Evolutionary conservation across 1,140 invertebrate genomes (phyloP), one percentile per base, ranked within the genome.

Genomic region (Papilio xuthus): DNA sequence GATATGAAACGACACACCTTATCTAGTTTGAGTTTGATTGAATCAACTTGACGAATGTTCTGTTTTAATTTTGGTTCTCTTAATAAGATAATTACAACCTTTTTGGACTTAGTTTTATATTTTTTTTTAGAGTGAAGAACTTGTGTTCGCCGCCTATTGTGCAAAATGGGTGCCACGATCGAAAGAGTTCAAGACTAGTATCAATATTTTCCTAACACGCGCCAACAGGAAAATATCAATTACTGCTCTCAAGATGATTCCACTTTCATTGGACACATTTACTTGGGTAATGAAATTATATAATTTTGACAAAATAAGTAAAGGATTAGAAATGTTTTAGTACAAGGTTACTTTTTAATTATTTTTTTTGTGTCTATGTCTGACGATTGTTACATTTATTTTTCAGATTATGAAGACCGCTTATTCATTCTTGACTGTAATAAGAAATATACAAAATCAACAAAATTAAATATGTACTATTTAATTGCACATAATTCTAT

Each of bases 371-470:
- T 47, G 15, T 47, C 2, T 47, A 15, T 15, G 13, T 47, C 0
- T 47, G 15, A 18, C 15, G 13, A 4, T 67, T 37, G 42, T 1
- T 74, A 72, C 71, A 69, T 10, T 77, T 81, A 32, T 76, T 71
- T 90, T 91, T 53, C 86, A 90, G 90, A 89, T 91, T 79, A 79
- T 90, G 32, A 90, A 89, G 78, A 86, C 82, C 4, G 88, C 89
- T 2, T 91, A 91, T 72, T 90, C 89, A 15, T 88, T 88, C 69
- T 90, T 89, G 78, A 85, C 90, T 4, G 75, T 91, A 8, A 73
- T 89, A 18, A 60, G 83, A 7, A 85, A 81, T 42, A 76, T 88
- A 44, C 84, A 85, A 82, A 83, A 81, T 37, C 44, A 50, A 41
- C 12, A 81, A 79, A 67, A 42, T 28, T 74, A 73, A 28, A 50